Percentiles rank a stretch among this genome's conserved stretches.
phyloP scores from a whole-genome alignment of 2,797 vertebrate species.

The Jordanella pulchra region DNA sequence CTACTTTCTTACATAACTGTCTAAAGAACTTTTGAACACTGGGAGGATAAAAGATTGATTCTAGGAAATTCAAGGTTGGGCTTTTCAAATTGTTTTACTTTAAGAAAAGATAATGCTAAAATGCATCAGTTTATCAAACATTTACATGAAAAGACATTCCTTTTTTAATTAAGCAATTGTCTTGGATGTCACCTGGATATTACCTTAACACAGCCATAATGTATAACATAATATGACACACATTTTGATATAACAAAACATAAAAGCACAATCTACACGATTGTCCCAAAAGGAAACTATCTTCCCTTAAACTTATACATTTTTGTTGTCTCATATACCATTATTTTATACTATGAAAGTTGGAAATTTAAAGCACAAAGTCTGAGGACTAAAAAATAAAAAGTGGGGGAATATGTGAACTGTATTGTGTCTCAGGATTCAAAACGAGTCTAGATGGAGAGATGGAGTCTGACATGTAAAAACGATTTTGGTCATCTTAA shows the following conservation, averaged over 20 bases:
- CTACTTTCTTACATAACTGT: constrained; percentile 54
- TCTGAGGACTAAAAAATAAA: constrained; percentile 80
- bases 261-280: constrained; percentile 71
- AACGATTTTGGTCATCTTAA: constrained; percentile 48
- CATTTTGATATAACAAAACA: constrained; percentile 50
- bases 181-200: constrained; percentile 56
- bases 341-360: constrained; percentile 66
- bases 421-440: constrained; percentile 97
- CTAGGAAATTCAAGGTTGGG: constrained; percentile 61
- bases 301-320: constrained; percentile 54
- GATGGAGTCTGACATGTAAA: constrained; percentile 47
- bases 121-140: constrained; percentile 55
- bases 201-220: constrained; percentile 52
- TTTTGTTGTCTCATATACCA: constrained; percentile 34
- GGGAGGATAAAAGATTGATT: constrained; percentile 61
- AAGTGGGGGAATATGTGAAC: constrained; percentile 84
- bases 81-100: constrained; percentile 67
- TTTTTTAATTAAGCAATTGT: constrained; percentile 47
- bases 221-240: constrained; percentile 31
- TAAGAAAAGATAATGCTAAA: constrained; percentile 52
- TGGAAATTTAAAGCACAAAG: constrained; percentile 84
- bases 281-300: constrained; percentile 51
- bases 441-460: constrained; percentile 89
- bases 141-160: constrained; percentile 41
- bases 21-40: constrained; percentile 50